Percentiles rank a stretch among this genome's conserved stretches.
phyloP scores from a whole-genome alignment of 2,888 invertebrate genomes.

The Girardia tigrina region DNA sequence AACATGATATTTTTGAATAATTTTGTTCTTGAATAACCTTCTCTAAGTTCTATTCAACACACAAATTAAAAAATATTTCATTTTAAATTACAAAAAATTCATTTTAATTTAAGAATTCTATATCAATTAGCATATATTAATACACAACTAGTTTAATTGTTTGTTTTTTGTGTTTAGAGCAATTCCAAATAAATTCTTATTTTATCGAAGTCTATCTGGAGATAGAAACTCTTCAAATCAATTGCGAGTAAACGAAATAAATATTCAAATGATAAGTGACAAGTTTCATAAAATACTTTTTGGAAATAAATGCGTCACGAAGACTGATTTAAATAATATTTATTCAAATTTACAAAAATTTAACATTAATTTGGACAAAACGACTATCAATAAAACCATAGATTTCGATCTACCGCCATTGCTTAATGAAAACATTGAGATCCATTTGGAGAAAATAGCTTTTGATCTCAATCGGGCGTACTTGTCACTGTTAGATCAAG shows the following conservation, averaged over 20 bases:
- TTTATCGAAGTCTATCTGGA: too few relatives aligned
- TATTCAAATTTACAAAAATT: slow-evolving; percentile 6
- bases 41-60: too few relatives aligned
- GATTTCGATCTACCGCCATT: slow-evolving; percentile 63
- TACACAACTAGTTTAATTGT: too few relatives aligned
- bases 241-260: slow-evolving; percentile 25
- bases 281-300: slow-evolving; percentile 21
- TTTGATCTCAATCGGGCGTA: slow-evolving; percentile 63
- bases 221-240: too few relatives aligned
- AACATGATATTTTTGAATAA: too few relatives aligned
- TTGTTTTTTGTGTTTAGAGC: too few relatives aligned
- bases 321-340: not conserved
- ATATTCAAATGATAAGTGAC: slow-evolving; percentile 26
- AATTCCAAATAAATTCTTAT: too few relatives aligned
- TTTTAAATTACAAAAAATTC: too few relatives aligned
- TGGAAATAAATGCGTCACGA: not conserved
- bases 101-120: too few relatives aligned
- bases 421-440: slow-evolving; percentile 63
- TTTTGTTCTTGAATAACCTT: too few relatives aligned
- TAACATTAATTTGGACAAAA: slow-evolving; percentile 42
- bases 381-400: slow-evolving; percentile 58
- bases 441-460: slow-evolving; percentile 73
- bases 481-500: slow-evolving; percentile 54
- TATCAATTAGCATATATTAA: too few relatives aligned
- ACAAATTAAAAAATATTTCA: too few relatives aligned